Conservation (phyloP, 2,113 vertebrate genomes). For the Agapornis roseicollis region DNA sequence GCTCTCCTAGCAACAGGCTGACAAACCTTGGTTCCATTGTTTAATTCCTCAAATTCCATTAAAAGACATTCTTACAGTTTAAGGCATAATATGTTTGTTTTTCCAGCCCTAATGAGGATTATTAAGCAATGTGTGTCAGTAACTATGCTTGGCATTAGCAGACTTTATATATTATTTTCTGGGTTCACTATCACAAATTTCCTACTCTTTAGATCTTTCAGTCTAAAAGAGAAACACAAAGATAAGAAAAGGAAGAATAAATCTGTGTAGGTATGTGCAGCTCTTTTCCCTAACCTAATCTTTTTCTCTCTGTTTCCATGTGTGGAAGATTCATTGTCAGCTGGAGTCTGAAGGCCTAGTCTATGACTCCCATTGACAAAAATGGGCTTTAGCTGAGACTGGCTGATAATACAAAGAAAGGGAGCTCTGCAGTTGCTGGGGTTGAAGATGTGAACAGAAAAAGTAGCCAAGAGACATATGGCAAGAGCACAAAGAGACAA, state of each 20-base stretch:
- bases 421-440: slow-evolving; percentile 18
- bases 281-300: slow-evolving; percentile 5
- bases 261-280: slow-evolving; percentile 8
- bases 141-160: slow-evolving; percentile 14
- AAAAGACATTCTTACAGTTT: slow-evolving; percentile 36
- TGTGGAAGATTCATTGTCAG: slow-evolving; percentile 12
- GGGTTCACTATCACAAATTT: neutral
- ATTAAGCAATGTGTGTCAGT: neutral
- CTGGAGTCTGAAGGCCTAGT: neutral
- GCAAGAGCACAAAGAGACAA: slow-evolving; percentile 38
- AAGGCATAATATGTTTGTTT: slow-evolving; percentile 61
- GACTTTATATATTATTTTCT: neutral
- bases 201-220: slow-evolving; percentile 8
- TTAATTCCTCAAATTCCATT: slow-evolving; percentile 69
- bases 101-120: slow-evolving; percentile 51
- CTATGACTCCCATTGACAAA: slow-evolving; percentile 22
- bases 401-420: slow-evolving; percentile 1
- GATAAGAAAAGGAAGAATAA: slow-evolving; percentile 21
- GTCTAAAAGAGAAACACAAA: slow-evolving; percentile 11
- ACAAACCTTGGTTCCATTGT: slow-evolving; percentile 29
- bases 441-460: slow-evolving; percentile 39
- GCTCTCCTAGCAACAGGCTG: slow-evolving; percentile 53
- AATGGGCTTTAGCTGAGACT: slow-evolving; percentile 26
- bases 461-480: slow-evolving; percentile 32
- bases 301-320: slow-evolving; percentile 8